phyloP scores from a whole-genome alignment of 2,888 invertebrate genomes.

The Glaucopsyche alexis region DNA sequence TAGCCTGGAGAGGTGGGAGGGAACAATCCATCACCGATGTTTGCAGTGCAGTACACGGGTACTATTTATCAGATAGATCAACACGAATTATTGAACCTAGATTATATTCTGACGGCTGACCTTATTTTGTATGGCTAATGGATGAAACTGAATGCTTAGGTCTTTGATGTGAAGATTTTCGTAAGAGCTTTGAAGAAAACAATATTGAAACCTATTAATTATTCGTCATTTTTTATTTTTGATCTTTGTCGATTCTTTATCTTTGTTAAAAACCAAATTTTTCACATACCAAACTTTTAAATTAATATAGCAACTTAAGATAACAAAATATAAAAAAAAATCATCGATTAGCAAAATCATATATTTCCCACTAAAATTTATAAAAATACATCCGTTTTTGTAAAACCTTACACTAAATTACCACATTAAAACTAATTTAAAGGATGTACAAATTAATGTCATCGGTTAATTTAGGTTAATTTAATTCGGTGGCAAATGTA shows the following conservation, averaged over 20 bases:
- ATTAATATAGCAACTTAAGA: no score
- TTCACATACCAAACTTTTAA: no score
- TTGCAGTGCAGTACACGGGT: slow-evolving; percentile 13
- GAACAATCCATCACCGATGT: slow-evolving; percentile 19
- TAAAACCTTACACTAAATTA: not conserved
- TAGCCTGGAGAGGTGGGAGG: slow-evolving; percentile 15
- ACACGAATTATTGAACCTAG: slow-evolving; percentile 22
- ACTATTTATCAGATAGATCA: slow-evolving; percentile 20
- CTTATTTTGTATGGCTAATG: slow-evolving; percentile 4
- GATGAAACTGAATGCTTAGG: not conserved
- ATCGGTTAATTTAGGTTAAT: slow-evolving; percentile 27
- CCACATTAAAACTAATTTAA: not conserved
- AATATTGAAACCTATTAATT: not conserved
- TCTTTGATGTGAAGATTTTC: not conserved
- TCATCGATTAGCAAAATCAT: no score
- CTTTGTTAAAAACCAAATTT: no score
- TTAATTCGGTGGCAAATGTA: slow-evolving; percentile 46
- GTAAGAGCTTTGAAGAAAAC: not conserved
- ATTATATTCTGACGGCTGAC: slow-evolving; percentile 20
- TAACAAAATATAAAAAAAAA: no score
- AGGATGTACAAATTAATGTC: not conserved
- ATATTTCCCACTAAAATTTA: no score
- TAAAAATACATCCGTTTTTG: not conserved
- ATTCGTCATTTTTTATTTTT: not conserved
- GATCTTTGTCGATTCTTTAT: no score